Evolutionary conservation across 2,113 vertebrate species (phyloP).

Genomic region (Coptodon bakossiorum): DNA sequence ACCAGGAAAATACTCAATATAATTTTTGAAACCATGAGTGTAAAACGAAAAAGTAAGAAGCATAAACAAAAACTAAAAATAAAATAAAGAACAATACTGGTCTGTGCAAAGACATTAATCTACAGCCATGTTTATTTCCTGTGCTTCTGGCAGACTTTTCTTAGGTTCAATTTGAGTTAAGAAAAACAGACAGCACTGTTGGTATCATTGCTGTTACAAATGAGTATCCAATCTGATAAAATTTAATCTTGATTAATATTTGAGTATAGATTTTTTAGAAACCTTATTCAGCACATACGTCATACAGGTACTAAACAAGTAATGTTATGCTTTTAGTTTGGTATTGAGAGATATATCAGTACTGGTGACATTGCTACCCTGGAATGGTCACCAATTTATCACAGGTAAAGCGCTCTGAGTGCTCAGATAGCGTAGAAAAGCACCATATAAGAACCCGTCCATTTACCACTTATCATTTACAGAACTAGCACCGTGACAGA

Average conservation of each 20-base stretch:
- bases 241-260: background rate
- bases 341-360: background rate
- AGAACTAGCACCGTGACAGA: background rate
- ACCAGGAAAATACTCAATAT: background rate
- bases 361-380: background rate
- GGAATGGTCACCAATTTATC: background rate
- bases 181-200: background rate
- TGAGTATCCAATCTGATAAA: background rate
- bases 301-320: background rate
- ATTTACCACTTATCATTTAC: background rate
- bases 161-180: background rate
- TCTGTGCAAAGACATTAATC: background rate
- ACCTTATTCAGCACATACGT: background rate
- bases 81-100: background rate
- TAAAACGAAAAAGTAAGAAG: background rate
- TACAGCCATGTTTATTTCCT: background rate
- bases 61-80: background rate
- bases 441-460: background rate
- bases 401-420: background rate
- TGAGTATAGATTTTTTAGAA: background rate
- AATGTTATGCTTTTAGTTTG: background rate
- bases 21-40: rapidly evolving
- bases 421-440: background rate
- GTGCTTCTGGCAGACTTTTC: background rate
- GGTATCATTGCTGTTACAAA: background rate